phyloP scores from a whole-genome alignment of 2,797 vertebrate species.

The Lacerta viridis region DNA sequence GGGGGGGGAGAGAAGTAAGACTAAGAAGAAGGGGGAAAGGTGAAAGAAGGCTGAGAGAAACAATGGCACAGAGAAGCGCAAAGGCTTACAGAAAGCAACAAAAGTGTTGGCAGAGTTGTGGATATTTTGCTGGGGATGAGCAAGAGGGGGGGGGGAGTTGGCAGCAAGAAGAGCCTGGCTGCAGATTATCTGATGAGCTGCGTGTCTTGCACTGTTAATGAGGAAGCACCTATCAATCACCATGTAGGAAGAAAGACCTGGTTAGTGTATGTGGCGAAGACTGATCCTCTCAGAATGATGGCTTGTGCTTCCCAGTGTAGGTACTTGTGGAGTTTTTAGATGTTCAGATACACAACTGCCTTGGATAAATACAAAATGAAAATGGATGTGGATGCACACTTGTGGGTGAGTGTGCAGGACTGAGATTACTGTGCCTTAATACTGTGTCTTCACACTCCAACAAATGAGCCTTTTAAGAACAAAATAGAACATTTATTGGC shows the following conservation, averaged over 20 bases:
- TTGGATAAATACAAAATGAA: neutral
- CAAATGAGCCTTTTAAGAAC: neutral
- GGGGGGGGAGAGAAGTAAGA: neutral
- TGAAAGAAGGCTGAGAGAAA: neutral
- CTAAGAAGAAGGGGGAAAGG: neutral
- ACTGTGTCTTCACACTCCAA: neutral
- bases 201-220: neutral
- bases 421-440: neutral
- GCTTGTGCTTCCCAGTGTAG: neutral
- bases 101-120: neutral
- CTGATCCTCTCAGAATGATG: neutral
- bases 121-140: neutral
- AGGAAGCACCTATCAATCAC: neutral
- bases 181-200: neutral
- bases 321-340: neutral
- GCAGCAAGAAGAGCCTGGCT: neutral
- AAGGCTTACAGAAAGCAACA: constrained; percentile 10
- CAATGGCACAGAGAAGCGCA: neutral
- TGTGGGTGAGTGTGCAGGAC: neutral
- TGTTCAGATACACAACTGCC: neutral
- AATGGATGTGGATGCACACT: neutral
- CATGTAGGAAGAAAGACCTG: neutral
- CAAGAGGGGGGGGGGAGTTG: neutral
- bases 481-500: constrained; percentile 6
- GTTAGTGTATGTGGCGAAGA: neutral